These are phyloP conservation scores for Dermolepida albohirtum DNA, from an alignment of 2,888 invertebrate genomes.

Conservation along the genomic window DNA sequence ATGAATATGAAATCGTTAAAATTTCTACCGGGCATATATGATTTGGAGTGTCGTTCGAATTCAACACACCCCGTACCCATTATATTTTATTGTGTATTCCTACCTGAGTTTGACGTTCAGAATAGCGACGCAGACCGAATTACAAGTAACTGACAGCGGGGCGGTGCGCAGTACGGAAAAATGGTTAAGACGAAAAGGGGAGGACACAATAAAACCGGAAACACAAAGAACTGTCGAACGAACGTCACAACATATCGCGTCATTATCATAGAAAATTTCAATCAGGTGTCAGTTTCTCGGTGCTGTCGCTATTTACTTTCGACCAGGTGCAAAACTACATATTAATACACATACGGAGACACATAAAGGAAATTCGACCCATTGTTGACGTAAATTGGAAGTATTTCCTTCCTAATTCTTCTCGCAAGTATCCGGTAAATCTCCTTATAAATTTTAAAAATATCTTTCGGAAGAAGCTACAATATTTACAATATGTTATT, in stretches of 20 bases:
- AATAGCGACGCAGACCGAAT: slow-evolving; percentile 48
- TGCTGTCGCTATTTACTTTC: slow-evolving; percentile 17
- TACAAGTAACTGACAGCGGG: slow-evolving; percentile 42
- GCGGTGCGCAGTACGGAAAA: slow-evolving; percentile 41
- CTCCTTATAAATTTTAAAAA: too few relatives aligned
- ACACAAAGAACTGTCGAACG: slow-evolving; percentile 52
- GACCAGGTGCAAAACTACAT: slow-evolving; percentile 48
- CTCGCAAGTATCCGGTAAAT: slow-evolving; percentile 20
- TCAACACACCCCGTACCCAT: slow-evolving; percentile 11
- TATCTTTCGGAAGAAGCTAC: too few relatives aligned
- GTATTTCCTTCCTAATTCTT: slow-evolving; percentile 52
- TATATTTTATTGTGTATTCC: slow-evolving; percentile 26
- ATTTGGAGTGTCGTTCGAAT: slow-evolving; percentile 17
- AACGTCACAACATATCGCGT: slow-evolving; percentile 54
- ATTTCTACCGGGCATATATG: slow-evolving; percentile 36
- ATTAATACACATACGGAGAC: slow-evolving; percentile 36
- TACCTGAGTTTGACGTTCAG: slow-evolving; percentile 46
- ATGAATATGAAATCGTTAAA: slow-evolving; percentile 42
- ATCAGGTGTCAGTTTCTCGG: slow-evolving; percentile 51
- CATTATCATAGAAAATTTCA: slow-evolving; percentile 48
- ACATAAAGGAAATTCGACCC: slow-evolving; percentile 53
- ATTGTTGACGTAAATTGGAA: slow-evolving; percentile 56
- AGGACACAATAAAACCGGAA: slow-evolving; percentile 49
- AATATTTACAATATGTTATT: too few relatives aligned
- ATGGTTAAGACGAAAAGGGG: slow-evolving; percentile 41